Conservation (phyloP, 2,888 invertebrate species). For the Julus scanicus region DNA sequence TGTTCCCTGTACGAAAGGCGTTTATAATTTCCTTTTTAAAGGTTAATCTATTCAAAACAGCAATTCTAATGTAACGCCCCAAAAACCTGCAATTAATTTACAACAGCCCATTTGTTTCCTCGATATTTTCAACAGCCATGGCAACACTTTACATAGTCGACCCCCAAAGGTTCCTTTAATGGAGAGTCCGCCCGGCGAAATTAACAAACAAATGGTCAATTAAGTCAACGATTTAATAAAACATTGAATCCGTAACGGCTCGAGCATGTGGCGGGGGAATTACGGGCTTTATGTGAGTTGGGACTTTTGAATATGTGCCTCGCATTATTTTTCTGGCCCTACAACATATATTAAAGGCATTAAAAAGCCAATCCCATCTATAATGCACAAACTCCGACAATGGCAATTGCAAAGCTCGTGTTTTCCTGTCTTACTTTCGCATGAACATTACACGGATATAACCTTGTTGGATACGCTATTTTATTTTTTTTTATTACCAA, state of each 20-base stretch:
- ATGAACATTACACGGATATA: neutral
- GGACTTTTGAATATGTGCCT: slow-evolving; percentile 31
- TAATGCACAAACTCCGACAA: neutral
- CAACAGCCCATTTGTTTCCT: neutral
- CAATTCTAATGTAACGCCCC: no score
- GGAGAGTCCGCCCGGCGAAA: neutral
- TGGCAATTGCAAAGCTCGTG: neutral
- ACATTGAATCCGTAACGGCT: slow-evolving; percentile 28
- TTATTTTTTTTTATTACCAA: slow-evolving; percentile 24
- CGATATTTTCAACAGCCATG: slow-evolving; percentile 30
- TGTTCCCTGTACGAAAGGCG: no score
- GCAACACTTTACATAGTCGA: neutral
- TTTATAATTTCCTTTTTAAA: no score
- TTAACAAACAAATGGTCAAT: slow-evolving; percentile 47
- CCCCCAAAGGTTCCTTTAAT: neutral
- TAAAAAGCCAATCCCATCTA: slow-evolving; percentile 10
- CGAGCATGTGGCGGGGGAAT: neutral
- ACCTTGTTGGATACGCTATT: slow-evolving; percentile 13
- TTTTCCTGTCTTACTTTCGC: no score
- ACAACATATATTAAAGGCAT: slow-evolving; percentile 39
- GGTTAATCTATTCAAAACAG: no score
- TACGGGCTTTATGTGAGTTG: neutral
- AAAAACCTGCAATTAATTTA: neutral
- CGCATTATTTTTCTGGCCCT: neutral
- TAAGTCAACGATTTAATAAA: slow-evolving; percentile 40